Base-by-base conservation (phyloP, 2,888 invertebrate genomes). In the Acanthosoma haemorrhoidale region DNA sequence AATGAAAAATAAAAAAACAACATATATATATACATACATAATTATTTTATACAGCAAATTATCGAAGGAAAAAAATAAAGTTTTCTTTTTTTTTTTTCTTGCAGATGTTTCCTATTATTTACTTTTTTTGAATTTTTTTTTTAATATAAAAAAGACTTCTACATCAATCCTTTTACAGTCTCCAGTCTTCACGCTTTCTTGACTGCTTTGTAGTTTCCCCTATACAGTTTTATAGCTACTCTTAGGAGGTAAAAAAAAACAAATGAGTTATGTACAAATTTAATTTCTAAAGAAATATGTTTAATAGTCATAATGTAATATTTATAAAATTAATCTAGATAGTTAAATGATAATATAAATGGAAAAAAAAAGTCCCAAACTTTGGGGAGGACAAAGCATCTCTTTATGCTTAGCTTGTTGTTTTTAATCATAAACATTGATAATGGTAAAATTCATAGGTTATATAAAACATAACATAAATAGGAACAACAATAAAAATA, bases 131-230 rank as follows among this genome's bases (percentile, higher is more conserved):
- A n/a, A 13, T 51, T 51, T 25, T 25, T n/a, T 25, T 25, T 51
- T 25, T 25, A 13, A 13, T 6, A 11, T 25, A 25, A n/a, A n/a
- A n/a, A 51, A 13, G 11, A 25, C n/a, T 51, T 51, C 25, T 51
- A 51, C 25, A 51, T n/a, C 1, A 25, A 25, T 25, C 25, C 51
- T 25, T n/a, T 25, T 51, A 51, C 51, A 51, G 43, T 21, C 25
- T 21, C n/a, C 51, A 51, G 51, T 51, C 51, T n/a, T 51, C 51
- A 51, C 25, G 51, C 25, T 51, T 25, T 51, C 51, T 51, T 51
- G 21, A 51, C 51, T n/a, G n/a, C 51, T 25, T 51, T n/a, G 51
- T 13, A 25, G 51, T 51, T 25, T 25, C n/a, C 51, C 25, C 25
- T 51, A 51, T 25, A 51, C 51, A 51, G 21, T 51, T 25, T 51